Evolutionary conservation across 2,888 invertebrate genomes (phyloP).

Genomic region (Pachycephus smyrnensis): DNA sequence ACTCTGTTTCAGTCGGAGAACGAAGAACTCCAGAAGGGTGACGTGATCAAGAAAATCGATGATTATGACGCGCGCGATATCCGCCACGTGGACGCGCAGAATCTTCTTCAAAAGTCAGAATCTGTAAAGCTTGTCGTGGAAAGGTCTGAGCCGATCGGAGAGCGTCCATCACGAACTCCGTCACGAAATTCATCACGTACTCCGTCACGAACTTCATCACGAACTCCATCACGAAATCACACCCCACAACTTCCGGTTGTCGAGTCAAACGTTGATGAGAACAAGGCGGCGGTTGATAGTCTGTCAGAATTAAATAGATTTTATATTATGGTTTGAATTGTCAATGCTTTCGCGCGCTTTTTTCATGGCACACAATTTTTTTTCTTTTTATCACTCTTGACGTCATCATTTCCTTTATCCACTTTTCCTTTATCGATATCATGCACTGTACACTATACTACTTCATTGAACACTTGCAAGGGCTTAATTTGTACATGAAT

Average conservation of each 20-base stretch:
- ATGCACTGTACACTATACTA: not conserved
- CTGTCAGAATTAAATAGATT: conserved; percentile 49
- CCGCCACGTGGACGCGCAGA: conserved; percentile 92
- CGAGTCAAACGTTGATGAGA: conserved; percentile 48
- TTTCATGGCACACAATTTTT: not conserved
- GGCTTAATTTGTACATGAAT: not conserved
- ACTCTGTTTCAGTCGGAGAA: conserved; percentile 79
- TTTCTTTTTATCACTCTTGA: not conserved
- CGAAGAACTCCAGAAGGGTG: conserved; percentile 87
- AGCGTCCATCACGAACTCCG: conserved; percentile 37
- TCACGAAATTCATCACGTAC: conserved; percentile 41
- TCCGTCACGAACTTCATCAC: conserved; percentile 17
- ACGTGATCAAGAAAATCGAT: conserved; percentile 90
- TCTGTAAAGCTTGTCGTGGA: conserved; percentile 85
- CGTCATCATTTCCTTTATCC: not conserved
- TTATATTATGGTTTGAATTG: not conserved
- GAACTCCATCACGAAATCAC: conserved; percentile 24
- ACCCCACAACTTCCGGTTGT: conserved; percentile 49
- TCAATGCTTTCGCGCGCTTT: not conserved
- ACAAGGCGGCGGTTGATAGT: conserved; percentile 54
- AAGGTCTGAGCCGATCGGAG: conserved; percentile 71
- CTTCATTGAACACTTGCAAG: not conserved
- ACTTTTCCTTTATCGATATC: not conserved
- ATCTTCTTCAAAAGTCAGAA: conserved; percentile 85
- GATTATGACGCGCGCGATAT: conserved; percentile 90